Percentiles rank a stretch among this genome's conserved stretches.
Evolutionary conservation across 2,797 vertebrate species (phyloP).

Genomic region (Philypnodon macrostomus): DNA sequence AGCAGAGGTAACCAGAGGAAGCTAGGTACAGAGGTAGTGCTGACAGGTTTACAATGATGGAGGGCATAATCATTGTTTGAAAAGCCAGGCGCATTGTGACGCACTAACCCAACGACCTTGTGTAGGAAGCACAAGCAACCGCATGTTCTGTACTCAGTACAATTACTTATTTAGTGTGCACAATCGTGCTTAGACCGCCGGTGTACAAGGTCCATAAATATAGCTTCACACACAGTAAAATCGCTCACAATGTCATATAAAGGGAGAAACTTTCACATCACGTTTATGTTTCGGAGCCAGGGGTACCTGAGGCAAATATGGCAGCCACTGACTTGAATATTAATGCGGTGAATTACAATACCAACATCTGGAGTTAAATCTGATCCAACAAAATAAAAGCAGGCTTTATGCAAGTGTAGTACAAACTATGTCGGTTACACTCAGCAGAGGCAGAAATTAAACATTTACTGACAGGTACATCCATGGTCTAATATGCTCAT

Average conservation of each 20-base stretch:
- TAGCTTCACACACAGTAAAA: conserved; percentile 52
- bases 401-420: conserved; percentile 22
- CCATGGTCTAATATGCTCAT: neutral
- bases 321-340: conserved; percentile 7
- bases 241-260: conserved; percentile 52
- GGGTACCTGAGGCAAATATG: conserved; percentile 33
- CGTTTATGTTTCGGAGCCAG: conserved; percentile 45
- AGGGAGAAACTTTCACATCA: conserved; percentile 36
- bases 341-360: conserved; percentile 5
- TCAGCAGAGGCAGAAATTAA: conserved; percentile 50
- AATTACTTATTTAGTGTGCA: conserved; percentile 32
- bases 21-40: conserved; percentile 23
- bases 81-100: conserved; percentile 46
- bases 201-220: conserved; percentile 59
- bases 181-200: conserved; percentile 48
- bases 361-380: conserved; percentile 32
- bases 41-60: conserved; percentile 60
- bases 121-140: conserved; percentile 37
- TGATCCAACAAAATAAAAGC: conserved; percentile 40
- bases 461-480: neutral
- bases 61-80: conserved; percentile 58
- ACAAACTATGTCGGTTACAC: conserved; percentile 35
- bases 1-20: conserved; percentile 21
- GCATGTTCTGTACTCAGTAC: conserved; percentile 40
- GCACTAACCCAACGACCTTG: conserved; percentile 51